phyloP scores from a whole-genome alignment of 2,888 invertebrate genomes.

The Lissonota sp. region DNA sequence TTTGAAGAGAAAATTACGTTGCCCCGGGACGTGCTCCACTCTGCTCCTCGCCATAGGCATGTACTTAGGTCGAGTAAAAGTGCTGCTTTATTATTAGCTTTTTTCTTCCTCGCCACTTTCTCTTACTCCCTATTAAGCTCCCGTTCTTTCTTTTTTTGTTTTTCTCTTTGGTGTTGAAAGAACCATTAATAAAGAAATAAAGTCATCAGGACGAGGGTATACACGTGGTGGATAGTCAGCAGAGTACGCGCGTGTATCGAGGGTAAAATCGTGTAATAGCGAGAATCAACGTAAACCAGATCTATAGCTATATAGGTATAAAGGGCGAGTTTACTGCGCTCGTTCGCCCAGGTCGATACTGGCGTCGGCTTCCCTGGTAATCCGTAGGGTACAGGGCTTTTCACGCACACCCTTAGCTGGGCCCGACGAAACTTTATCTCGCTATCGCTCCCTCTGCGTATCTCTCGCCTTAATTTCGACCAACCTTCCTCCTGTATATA shows the following conservation, averaged over 20 bases:
- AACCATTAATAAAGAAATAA: constrained; percentile 32
- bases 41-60: constrained; percentile 13
- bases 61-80: neutral
- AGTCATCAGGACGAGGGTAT: constrained; percentile 23
- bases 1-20: constrained; percentile 53
- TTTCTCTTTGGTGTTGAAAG: neutral
- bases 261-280: constrained; percentile 49
- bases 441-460: constrained; percentile 18
- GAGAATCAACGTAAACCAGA: constrained; percentile 51
- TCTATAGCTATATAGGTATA: constrained; percentile 29
- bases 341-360: constrained; percentile 78
- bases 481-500: constrained; percentile 1
- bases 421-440: constrained; percentile 56
- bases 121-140: constrained; percentile 17
- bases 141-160: constrained; percentile 8
- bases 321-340: constrained; percentile 62
- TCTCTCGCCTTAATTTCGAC: constrained; percentile 14
- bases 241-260: constrained; percentile 1
- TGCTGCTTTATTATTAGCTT: constrained; percentile 12
- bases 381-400: constrained; percentile 64
- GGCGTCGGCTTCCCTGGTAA: constrained; percentile 75
- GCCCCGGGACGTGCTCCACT: constrained; percentile 20
- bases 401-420: constrained; percentile 57
- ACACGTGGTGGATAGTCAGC: constrained; percentile 4
- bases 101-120: constrained; percentile 3